Evolutionary conservation across 1,140 invertebrate species (phyloP).

Genomic region (Vanessa tameamea): DNA sequence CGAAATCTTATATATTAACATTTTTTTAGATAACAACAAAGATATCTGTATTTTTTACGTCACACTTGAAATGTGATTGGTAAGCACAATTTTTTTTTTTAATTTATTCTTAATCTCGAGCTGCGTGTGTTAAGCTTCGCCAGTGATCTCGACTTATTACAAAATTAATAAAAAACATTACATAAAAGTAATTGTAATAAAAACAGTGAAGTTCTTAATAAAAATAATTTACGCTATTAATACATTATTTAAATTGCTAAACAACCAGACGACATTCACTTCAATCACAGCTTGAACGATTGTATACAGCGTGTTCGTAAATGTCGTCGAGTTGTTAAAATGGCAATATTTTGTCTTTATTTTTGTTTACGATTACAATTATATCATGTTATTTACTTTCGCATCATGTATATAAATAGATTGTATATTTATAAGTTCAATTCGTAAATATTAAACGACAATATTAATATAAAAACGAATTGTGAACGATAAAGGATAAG

Average conservation of each 20-base stretch:
- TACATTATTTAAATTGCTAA: conserved; percentile 42
- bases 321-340: conserved; percentile 23
- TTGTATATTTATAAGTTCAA: no score
- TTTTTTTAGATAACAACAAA: no score
- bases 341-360: background rate
- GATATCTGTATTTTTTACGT: no score
- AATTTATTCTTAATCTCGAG: no score
- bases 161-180: background rate
- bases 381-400: background rate
- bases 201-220: background rate
- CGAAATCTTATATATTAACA: no score
- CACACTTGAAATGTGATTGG: no score
- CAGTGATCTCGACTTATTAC: no score
- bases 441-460: no score
- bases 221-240: background rate
- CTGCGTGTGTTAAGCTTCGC: no score
- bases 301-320: conserved; percentile 32
- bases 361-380: background rate
- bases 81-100: no score
- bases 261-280: conserved; percentile 39
- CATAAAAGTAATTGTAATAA: conserved; percentile 1
- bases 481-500: no score
- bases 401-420: background rate
- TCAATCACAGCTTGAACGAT: background rate
- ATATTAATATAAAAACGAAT: no score